Base-by-base conservation (phyloP, 2,888 invertebrate genomes). In the Lathronympha strigana region DNA sequence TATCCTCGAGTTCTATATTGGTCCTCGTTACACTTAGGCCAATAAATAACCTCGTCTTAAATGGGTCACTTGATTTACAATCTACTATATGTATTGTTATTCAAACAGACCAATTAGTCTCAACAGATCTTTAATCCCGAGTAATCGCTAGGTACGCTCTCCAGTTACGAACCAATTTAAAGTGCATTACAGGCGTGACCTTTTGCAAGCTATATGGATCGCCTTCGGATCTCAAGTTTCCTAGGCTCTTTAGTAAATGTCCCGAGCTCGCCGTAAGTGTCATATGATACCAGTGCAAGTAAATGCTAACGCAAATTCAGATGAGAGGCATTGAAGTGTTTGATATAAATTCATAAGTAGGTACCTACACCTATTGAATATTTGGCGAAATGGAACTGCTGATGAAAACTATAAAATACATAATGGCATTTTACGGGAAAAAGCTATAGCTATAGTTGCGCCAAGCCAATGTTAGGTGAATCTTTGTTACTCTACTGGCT, bases 261-360 rank as follows among this genome's bases (percentile, higher is more conserved):
- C 45, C 40, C 9, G 21, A 11, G 43, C 23, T 23, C 43, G 31
- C 17, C 1, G 61, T 61, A 53, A 53, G 53, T 61, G 61, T 31
- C 40, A 61, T 43, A 33, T 51, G 61, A 61, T 61, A 61, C 31
- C 19, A 23, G 40, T 33, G 25, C 9, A 21, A 60, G 49, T 38
- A 15, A 49, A 25, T n/a, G 45, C 17, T 36, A 40, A 28, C 17
- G 50, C 11, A 25, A 25, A 50, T 13, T n/a, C 28, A 25, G 15
- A 2, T 50, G 13, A 28, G 17, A 33, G 19, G 4, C 15, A 17
- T 17, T 33, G 11, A 51, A 19, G 31, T 33, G 11, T 19, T 13
- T 21, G 13, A 21, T 51, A 28, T 17, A 28, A n/a, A 4, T 5
- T n/a, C 25, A 6, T 0, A 11, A 25, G n/a, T n/a, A n/a, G n/a